Conservation (phyloP, 2,113 vertebrate genomes). For the Lamprotornis superbus region DNA sequence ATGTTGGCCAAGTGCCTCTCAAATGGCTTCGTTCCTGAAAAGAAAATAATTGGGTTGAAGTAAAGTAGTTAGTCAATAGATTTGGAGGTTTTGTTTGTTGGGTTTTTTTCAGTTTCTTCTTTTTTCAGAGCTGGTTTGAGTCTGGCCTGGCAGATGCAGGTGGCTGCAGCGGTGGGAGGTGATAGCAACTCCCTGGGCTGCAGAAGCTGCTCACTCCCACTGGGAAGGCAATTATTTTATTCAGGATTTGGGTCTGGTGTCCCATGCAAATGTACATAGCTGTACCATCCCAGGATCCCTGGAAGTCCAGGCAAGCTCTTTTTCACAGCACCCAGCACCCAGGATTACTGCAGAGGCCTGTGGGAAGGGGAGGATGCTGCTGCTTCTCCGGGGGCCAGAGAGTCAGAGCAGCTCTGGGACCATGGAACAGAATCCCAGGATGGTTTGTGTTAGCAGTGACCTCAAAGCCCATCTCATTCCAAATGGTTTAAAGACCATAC, state of each 20-base stretch:
- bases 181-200: not conserved
- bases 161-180: not conserved
- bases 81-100: not conserved
- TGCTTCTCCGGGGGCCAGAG: accelerated
- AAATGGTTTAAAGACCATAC: too few species aligned
- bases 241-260: not conserved
- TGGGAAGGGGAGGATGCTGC: not conserved
- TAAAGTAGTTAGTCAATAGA: not conserved
- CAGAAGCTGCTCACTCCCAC: not conserved
- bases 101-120: not conserved
- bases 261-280: accelerated
- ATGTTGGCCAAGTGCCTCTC: not conserved
- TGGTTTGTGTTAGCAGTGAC: not conserved
- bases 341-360: not conserved
- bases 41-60: not conserved
- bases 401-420: not conserved
- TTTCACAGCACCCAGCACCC: not conserved
- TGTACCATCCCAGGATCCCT: not conserved
- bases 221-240: not conserved
- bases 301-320: not conserved
- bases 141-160: not conserved
- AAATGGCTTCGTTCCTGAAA: not conserved
- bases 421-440: not conserved
- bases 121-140: not conserved
- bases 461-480: not conserved